Evolutionary conservation across 1,140 invertebrate genomes (phyloP), one percentile per base, ranked within the genome.

Genomic region (Pseudomyrmex pallidus): DNA sequence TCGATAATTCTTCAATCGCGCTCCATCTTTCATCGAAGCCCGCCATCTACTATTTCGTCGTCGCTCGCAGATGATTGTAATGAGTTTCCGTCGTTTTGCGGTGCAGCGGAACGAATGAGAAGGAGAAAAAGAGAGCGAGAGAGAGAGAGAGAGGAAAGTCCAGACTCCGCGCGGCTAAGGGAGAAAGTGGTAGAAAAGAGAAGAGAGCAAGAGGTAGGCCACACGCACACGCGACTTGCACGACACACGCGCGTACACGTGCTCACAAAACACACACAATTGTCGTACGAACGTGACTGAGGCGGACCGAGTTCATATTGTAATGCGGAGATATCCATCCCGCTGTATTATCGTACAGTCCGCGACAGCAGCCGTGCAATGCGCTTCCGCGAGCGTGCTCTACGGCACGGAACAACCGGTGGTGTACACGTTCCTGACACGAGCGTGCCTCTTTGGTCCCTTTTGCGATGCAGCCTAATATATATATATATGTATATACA

Each of bases 251-350:
- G 90, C 90, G 90, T 89, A 91, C 91, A 91, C 91, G 92, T 35
- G 92, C 91, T 90, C 91, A 91, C 90, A 90, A 90, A 92, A 46
- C 44, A 52, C 84, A 89, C 67, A 86, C 84, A 85, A 83, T 86
- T 82, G 85, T 90, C 88, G 90, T 89, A 90, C 86, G 91, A 94
- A 94, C 93, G 93, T 94, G 93, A 94, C 93, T 92, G 91, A 93
- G 91, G 86, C 91, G 91, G 91, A 92, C 91, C 91, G 90, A 92
- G 91, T 92, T 92, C 90, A 92, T 93, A 94, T 94, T 94, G 93
- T 94, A 93, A 94, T 93, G 91, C 92, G 74, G 84, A 88, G 91
- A 91, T 92, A 92, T 93, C 91, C 91, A 89, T 90, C 88, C 88
- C 87, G 83, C 85, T 87, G 90, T 88, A 93, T 92, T 91, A 92